Evolutionary conservation across 2,113 vertebrate species (phyloP).

Genomic region (Sporophila hypoxantha): DNA sequence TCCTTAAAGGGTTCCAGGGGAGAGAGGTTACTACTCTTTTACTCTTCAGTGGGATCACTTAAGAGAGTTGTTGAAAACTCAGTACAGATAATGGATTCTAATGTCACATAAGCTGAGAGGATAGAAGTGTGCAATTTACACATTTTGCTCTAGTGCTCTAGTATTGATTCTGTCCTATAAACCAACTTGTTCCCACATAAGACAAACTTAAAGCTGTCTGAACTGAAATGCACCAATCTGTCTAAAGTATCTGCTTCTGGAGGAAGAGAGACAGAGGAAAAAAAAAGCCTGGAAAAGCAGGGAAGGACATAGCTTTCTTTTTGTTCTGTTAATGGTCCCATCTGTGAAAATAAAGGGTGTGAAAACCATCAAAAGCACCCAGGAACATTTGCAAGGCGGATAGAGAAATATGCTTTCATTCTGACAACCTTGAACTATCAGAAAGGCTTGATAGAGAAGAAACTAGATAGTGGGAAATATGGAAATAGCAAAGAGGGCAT

Average conservation of each 20-base stretch:
- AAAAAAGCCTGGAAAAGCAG: neutral
- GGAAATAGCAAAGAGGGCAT: neutral
- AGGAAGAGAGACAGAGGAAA: neutral
- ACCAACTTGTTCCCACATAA: neutral
- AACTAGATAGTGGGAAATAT: neutral
- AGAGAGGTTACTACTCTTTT: neutral
- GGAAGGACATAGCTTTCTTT: neutral
- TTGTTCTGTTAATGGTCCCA: constrained; percentile 18
- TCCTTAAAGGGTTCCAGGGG: neutral
- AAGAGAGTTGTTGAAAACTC: neutral
- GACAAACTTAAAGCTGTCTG: neutral
- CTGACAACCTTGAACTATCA: constrained; percentile 25
- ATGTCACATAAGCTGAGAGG: neutral
- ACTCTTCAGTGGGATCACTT: neutral
- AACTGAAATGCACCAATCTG: neutral
- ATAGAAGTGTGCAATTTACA: constrained; percentile 12
- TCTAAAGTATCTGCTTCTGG: neutral
- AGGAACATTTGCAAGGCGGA: neutral
- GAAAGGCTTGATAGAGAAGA: neutral
- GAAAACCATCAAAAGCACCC: constrained; percentile 36
- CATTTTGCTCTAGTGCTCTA: neutral
- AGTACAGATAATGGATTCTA: neutral
- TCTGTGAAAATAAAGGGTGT: constrained; percentile 38
- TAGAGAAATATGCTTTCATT: neutral
- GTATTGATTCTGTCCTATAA: constrained; percentile 2